These are phyloP conservation scores for Istiophorus platypterus DNA, from an alignment of 2,113 vertebrate species.

Conservation along the genomic window DNA sequence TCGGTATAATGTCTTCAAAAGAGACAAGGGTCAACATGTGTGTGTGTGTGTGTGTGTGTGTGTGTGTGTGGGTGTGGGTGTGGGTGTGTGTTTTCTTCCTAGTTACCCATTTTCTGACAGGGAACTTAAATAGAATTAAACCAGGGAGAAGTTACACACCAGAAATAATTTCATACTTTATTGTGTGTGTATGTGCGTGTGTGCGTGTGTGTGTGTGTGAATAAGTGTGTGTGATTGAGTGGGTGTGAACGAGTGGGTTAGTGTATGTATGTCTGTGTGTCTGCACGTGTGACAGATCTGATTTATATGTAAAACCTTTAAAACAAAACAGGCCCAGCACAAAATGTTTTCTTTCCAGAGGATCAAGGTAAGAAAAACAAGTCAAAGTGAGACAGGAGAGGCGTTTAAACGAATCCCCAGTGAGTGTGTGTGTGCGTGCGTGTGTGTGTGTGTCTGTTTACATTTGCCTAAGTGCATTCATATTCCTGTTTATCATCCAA, in stretches of 20 bases:
- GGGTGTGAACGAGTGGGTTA: not conserved
- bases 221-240: not conserved
- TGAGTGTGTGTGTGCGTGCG: not conserved
- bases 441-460: not conserved
- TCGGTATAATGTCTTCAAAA: not conserved
- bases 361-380: constrained; percentile 13
- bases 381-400: constrained; percentile 4
- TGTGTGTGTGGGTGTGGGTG: constrained; percentile 16
- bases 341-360: constrained; percentile 1
- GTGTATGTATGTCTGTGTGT: not conserved
- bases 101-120: constrained; percentile 48
- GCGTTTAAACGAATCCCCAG: not conserved
- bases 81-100: constrained; percentile 38
- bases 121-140: constrained; percentile 50
- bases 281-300: not conserved
- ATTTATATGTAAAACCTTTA: constrained; percentile 31
- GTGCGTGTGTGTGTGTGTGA: not conserved
- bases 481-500: not conserved
- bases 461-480: not conserved
- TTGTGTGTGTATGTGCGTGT: not conserved
- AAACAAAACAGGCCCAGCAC: constrained; percentile 22
- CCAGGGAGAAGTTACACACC: constrained; percentile 39
- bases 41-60: constrained; percentile 27
- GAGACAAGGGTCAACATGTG: constrained; percentile 38
- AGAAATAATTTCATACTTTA: not conserved